Base-by-base conservation (phyloP, 1,140 invertebrate genomes). In the Drosophila ananassae region DNA sequence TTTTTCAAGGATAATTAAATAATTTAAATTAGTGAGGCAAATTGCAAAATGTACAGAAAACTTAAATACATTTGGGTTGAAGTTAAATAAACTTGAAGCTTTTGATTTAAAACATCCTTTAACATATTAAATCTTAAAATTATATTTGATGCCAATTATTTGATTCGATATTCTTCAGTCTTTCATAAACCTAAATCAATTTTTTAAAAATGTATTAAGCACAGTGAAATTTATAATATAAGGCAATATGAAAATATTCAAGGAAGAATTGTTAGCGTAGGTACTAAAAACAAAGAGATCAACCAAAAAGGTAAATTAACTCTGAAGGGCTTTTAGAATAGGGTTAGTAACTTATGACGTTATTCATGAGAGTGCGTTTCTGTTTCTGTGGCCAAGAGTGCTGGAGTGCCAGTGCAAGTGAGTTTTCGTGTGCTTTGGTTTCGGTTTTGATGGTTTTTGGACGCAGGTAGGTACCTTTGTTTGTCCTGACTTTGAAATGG, bases 401-500 rank as follows among this genome's bases (percentile, higher is more conserved):
- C 37, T 32, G 34, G 12, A 17, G 46, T 62, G 58, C 44, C n/a
- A 5, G 51, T 62, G 48, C 25, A 30, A 28, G 50, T 57, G 48
- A 22, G 39, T 48, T 63, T 63, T 48, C 17, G 37, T 52, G 44
- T 66, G 59, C 52, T 54, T 47, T 30, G 44, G 61, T 51, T 34
- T 10, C 47, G 13, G 56, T 61, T 46, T 52, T 53, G 28, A 34
- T 58, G 41, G 9, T 48, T 62, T 53, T 47, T 44, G 51, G 54
- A 69, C 22, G 50, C 41, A 28, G 52, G 62, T 52, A 67, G 61
- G 56, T 90, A 90, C 90, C 90, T 91, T 91, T 91, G 90, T 78
- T 90, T 77, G 47, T 91, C 89, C 79, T 68, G 73, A 68, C 57
- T 77, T 58, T 82, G 76, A 71, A 89, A 91, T 77, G 90, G 87